Evolutionary conservation across 2,797 vertebrate genomes (phyloP).

Genomic region (Sarcophilus harrisii): DNA sequence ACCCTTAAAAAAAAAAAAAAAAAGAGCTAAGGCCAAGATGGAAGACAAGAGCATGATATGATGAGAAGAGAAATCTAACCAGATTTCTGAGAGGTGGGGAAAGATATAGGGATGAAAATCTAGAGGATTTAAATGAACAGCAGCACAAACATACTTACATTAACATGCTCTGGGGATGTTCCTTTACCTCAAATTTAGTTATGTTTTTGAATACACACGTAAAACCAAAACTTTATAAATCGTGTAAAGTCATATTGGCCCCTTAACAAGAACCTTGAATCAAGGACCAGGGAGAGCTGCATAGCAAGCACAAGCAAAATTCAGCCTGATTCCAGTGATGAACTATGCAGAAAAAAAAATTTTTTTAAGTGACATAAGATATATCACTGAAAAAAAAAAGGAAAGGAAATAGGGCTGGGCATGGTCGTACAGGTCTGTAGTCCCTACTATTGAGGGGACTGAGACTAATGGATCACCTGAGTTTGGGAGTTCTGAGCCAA

Average conservation of each 20-base stretch:
- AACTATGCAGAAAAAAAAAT: not conserved
- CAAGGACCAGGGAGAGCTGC: not conserved
- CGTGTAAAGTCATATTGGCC: not conserved
- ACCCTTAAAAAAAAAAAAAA: no score
- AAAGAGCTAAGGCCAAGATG: not conserved
- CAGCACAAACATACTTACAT: not conserved
- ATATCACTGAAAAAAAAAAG: not conserved
- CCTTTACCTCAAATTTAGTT: not conserved
- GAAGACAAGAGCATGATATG: not conserved
- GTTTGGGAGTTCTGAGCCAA: not conserved
- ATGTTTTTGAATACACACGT: not conserved
- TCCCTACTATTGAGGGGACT: not conserved
- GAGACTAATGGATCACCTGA: not conserved
- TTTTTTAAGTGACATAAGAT: not conserved
- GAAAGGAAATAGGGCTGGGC: not conserved
- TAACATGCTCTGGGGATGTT: not conserved
- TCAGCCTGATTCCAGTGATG: not conserved
- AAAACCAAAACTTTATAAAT: conserved; percentile 13
- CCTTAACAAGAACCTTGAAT: not conserved
- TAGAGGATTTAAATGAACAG: not conserved
- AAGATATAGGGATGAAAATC: not conserved
- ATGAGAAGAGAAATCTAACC: not conserved
- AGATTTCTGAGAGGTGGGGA: not conserved
- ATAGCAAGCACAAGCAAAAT: not conserved
- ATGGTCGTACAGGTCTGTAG: not conserved